These are phyloP conservation scores for Labia minor DNA, from an alignment of 2,888 invertebrate species.

Conservation along the genomic window DNA sequence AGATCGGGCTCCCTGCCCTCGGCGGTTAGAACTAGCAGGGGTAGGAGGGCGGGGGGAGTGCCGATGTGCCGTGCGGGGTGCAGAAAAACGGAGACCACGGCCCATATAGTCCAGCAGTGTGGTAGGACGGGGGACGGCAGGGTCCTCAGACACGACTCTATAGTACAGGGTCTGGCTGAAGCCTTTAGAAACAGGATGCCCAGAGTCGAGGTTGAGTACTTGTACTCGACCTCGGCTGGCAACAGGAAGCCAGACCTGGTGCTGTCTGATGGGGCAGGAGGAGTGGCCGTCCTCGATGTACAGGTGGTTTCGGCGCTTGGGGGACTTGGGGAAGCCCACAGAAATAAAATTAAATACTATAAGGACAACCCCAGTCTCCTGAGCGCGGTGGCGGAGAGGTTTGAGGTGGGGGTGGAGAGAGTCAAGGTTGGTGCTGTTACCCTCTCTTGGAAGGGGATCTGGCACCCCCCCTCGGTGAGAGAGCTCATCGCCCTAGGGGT, in stretches of 20 bases:
- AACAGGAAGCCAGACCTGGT: neutral
- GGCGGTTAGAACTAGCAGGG: neutral
- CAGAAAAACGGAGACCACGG: neutral
- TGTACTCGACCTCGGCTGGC: too few species aligned
- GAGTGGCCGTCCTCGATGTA: too few species aligned
- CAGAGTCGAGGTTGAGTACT: neutral
- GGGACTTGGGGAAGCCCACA: neutral
- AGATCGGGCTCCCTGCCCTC: too few species aligned
- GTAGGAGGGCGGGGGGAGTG: neutral
- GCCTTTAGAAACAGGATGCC: neutral
- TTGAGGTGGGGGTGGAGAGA: too few species aligned
- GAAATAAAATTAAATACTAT: neutral
- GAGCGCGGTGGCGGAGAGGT: too few species aligned
- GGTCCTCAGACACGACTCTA: neutral
- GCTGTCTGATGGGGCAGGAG: neutral
- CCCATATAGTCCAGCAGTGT: neutral
- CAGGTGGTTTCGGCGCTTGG: too few species aligned
- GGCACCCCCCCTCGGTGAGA: too few species aligned
- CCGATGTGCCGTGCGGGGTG: neutral
- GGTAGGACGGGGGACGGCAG: too few species aligned
- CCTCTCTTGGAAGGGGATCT: too few species aligned
- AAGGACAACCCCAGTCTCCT: too few species aligned
- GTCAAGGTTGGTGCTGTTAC: too few species aligned
- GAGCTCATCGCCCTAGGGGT: neutral
- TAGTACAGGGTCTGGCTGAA: neutral